Percentiles rank a stretch among this genome's conserved stretches.
These are phyloP conservation scores for Cabera pusaria DNA, from an alignment of 2,888 invertebrate species.

Conservation along the genomic window DNA sequence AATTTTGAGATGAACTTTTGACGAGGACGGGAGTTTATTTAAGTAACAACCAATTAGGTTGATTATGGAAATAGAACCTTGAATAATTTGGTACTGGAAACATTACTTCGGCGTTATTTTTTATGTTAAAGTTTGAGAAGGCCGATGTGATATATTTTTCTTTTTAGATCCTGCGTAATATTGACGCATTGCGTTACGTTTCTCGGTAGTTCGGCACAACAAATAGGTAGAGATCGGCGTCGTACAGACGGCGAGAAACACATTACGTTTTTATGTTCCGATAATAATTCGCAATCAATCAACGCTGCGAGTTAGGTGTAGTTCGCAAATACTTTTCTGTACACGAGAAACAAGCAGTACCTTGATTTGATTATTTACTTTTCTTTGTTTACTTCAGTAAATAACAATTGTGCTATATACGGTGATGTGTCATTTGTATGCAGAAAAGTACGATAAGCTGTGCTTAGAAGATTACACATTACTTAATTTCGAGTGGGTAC, in stretches of 20 bases:
- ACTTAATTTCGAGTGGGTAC: too few relatives aligned
- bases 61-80: constrained; percentile 9
- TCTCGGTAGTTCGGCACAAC: neutral
- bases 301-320: constrained; percentile 35
- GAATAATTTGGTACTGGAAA: constrained; percentile 22
- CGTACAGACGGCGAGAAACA: constrained; percentile 26
- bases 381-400: too few relatives aligned
- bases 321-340: constrained; percentile 26
- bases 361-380: neutral
- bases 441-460: too few relatives aligned
- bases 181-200: constrained; percentile 12
- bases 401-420: too few relatives aligned
- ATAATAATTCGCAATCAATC: constrained; percentile 49
- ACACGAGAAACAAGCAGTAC: constrained; percentile 2
- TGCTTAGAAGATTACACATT: too few relatives aligned
- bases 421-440: too few relatives aligned
- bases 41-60: constrained; percentile 30
- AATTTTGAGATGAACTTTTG: constrained; percentile 32
- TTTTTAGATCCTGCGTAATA: neutral
- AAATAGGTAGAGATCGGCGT: constrained; percentile 34
- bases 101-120: constrained; percentile 6
- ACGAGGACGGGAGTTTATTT: constrained; percentile 29
- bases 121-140: neutral
- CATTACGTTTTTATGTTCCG: constrained; percentile 39
- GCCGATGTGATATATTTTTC: too few relatives aligned